Evolutionary conservation across 2,797 vertebrate species (phyloP), one percentile per base, ranked within the genome.

Genomic region (Anguilla obscura): DNA sequence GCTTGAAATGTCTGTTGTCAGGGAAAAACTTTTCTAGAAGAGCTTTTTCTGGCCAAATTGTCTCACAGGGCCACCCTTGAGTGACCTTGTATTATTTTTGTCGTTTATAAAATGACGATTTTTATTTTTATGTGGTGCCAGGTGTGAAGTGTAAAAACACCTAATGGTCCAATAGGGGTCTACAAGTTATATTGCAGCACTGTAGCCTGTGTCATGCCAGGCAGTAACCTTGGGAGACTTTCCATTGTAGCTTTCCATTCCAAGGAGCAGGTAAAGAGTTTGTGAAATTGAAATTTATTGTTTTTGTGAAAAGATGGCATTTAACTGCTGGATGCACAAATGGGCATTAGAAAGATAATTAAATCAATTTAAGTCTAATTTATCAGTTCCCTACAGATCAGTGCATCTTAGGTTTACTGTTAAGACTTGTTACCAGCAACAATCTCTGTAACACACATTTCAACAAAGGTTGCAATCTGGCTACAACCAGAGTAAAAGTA

Each of bases 41-140:
- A 36, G 27, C 33, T 16, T 69, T 87, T 84, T 87, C 80, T 85
- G 63, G 63, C 45, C 50, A 54, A 87, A 76, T 56, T 21, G 58
- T 74, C n/a, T 50, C 82, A 88, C 66, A 10, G 16, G 50, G 16
- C 60, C 82, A 76, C 85, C 74, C 48, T 58, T 48, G 48, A n/a
- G 45, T 82, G 9, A 50, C 3, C 24, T 82, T 50, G 10, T 48
- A 21, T 45, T 45, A 16, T 76, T 80, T 14, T 82, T 82, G 45
- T 50, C 50, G 45, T 50, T n/a, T 33, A 12, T 76, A 18, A 16
- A 16, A 76, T 76, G 24, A 12, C 33, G 69, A 33, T 69, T 71
- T 76, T 76, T 40, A 76, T 82, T 82, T 82, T 24, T 50, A 50
- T 82, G 18, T 50, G 45, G 76, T 48, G 5, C 40, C 36, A 80